Conservation (phyloP, 2,888 invertebrate species). For the Euzetes globulus region DNA sequence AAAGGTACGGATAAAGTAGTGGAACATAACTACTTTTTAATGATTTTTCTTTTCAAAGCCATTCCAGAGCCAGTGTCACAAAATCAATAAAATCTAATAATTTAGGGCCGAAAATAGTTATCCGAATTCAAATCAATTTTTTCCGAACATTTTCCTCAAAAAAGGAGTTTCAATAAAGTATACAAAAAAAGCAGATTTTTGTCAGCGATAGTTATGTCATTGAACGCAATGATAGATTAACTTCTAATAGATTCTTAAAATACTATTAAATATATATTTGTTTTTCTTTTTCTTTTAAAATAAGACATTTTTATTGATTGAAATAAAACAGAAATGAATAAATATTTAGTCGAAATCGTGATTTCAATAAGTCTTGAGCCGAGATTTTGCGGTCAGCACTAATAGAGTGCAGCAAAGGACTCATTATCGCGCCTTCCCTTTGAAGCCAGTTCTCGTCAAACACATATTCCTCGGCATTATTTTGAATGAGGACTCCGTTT, state of each 20-base stretch:
- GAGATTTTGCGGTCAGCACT: background rate
- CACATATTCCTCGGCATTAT: background rate
- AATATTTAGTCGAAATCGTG: background rate
- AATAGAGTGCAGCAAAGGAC: constrained; percentile 7
- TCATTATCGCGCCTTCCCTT: background rate
- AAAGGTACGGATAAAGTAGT: background rate
- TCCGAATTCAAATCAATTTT: background rate
- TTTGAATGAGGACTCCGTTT: background rate
- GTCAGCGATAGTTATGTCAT: background rate
- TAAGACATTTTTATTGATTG: background rate
- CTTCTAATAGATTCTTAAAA: constrained; percentile 1
- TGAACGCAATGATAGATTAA: background rate
- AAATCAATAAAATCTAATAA: constrained; percentile 4
- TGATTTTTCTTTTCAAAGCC: background rate
- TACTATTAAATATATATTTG: background rate
- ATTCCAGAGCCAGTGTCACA: background rate
- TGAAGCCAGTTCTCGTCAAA: too few species aligned
- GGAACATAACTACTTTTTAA: background rate
- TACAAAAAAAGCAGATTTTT: background rate
- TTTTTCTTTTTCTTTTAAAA: background rate
- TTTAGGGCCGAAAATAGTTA: background rate
- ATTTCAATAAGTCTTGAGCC: background rate
- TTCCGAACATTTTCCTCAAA: background rate
- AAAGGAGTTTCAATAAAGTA: background rate
- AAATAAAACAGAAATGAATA: background rate